These are phyloP conservation scores for Actinemys pallida DNA, from an alignment of 2,113 vertebrate genomes.

Conservation along the genomic window DNA sequence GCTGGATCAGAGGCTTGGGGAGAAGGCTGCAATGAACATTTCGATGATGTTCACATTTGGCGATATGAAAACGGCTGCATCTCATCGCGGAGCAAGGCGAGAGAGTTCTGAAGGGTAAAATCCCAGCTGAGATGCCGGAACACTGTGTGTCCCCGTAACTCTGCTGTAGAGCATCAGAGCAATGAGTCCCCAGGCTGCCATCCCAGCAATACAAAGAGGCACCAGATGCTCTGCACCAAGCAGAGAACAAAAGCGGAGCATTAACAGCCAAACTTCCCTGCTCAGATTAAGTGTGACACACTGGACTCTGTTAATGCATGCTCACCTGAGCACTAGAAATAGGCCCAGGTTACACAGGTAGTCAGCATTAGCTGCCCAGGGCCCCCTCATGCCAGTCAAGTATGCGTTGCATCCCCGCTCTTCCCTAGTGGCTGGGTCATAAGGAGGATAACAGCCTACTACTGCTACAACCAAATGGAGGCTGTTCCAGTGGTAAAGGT, in stretches of 20 bases:
- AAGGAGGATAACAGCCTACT: not conserved
- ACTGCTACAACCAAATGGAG: not conserved
- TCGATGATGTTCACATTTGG: rapidly evolving
- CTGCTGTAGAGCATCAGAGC: not conserved
- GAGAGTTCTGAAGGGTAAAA: not conserved
- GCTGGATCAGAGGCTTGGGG: not conserved
- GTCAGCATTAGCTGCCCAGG: not conserved
- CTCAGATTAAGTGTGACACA: not conserved
- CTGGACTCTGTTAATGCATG: not conserved
- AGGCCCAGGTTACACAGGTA: not conserved
- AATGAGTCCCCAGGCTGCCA: not conserved
- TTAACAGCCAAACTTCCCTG: not conserved
- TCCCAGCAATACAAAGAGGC: rapidly evolving
- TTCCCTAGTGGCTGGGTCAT: not conserved
- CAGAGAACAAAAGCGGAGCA: not conserved
- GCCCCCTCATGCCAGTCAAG: not conserved
- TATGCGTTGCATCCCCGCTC: not conserved
- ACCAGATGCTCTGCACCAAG: not conserved
- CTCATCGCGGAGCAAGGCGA: not conserved
- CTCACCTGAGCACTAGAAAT: not conserved
- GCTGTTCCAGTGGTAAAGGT: not conserved
- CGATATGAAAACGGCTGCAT: not conserved
- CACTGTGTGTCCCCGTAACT: not conserved
- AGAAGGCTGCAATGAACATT: rapidly evolving
- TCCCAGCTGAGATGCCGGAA: not conserved